Percentiles rank a stretch among this genome's conserved stretches.
Conservation (phyloP, 2,113 vertebrate genomes). For the Xiphorhynchus elegans region DNA sequence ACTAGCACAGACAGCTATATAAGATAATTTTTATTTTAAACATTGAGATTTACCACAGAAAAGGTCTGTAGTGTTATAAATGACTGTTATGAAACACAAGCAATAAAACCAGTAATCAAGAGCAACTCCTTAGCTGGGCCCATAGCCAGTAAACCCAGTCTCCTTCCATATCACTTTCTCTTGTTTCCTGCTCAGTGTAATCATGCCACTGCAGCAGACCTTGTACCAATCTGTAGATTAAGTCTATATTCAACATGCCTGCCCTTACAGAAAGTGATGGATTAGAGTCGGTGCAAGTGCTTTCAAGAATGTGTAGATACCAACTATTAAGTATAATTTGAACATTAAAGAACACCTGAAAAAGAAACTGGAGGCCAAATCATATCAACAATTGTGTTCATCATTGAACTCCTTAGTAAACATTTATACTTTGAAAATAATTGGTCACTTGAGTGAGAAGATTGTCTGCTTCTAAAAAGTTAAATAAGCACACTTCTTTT, state of each 20-base stretch:
- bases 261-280: neutral
- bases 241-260: neutral
- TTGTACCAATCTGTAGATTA: neutral
- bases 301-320: neutral
- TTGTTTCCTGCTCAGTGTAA: neutral
- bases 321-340: neutral
- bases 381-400: neutral
- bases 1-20: neutral
- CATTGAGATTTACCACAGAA: neutral
- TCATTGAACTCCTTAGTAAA: neutral
- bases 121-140: neutral
- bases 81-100: neutral
- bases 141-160: neutral
- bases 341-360: neutral
- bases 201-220: neutral
- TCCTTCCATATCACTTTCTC: neutral
- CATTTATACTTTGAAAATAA: neutral
- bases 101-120: neutral
- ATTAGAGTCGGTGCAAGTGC: neutral
- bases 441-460: neutral
- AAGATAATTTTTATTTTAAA: neutral
- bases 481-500: neutral
- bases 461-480: neutral
- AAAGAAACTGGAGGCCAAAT: neutral
- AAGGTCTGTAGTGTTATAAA: neutral